A percentile compares a stretch with the other conserved stretches of the same genome.
These are phyloP conservation scores for Notoglanidium macrostoma DNA, from an alignment of 2,797 vertebrate species.

Conservation along the genomic window DNA sequence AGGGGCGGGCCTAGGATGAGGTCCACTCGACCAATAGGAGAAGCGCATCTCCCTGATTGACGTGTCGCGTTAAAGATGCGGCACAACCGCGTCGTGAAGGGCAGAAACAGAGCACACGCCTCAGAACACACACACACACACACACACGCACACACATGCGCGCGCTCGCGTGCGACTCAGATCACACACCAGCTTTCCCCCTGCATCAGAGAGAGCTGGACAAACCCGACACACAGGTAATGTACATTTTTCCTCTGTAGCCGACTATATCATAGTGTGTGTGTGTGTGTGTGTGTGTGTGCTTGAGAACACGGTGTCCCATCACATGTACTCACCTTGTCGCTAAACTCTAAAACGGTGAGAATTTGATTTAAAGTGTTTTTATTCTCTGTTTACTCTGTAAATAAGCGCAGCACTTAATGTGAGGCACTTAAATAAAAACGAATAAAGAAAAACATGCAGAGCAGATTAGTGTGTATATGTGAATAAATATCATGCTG, in stretches of 20 bases:
- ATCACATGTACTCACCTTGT: not conserved
- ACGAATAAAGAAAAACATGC: no score
- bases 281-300: not conserved
- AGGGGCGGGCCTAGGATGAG: not conserved
- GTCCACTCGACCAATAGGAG: not conserved
- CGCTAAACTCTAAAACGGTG: not conserved
- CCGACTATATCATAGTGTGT: not conserved
- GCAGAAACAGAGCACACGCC: slow-evolving; percentile 9
- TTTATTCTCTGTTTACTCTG: not conserved
- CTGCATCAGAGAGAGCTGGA: not conserved
- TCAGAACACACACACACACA: not conserved
- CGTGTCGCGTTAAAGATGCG: not conserved
- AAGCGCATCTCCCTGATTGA: not conserved
- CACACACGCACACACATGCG: not conserved
- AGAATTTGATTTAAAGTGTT: not conserved
- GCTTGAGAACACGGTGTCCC: not conserved
- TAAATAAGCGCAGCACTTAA: not conserved
- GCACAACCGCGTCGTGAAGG: not conserved
- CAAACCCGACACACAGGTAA: not conserved
- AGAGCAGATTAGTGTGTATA: not conserved
- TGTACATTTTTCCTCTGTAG: not conserved
- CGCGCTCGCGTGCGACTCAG: not conserved
- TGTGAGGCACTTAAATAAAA: not conserved
- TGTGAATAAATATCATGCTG: slow-evolving; percentile 17
- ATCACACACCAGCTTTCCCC: no score